Evolutionary conservation across 2,888 invertebrate genomes (phyloP), one percentile per base, ranked within the genome.

Genomic region (Achlya flavicornis): DNA sequence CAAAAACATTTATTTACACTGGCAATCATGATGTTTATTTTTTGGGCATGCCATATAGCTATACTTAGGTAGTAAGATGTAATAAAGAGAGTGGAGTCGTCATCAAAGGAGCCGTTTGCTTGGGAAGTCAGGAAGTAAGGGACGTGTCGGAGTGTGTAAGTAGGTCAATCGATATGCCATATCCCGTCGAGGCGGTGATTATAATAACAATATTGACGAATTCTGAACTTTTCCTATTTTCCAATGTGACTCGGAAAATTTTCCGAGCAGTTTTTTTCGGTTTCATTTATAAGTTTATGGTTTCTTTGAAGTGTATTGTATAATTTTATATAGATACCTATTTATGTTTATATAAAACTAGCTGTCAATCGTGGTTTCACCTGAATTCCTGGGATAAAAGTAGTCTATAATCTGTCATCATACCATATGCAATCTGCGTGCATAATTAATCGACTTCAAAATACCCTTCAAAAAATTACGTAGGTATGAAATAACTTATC

Each of bases 131-230:
- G 33, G 58, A 60, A 41, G 19, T 16, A 62, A 66, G 66, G 41
- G 58, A 58, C 61, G 64, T 63, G 58, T 62, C 63, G 61, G 62
- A 64, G 61, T 59, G 67, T 65, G 66, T 76, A 89, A 84, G 83
- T 89, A 86, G 89, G 89, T 88, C 89, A 85, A 89, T 89, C 88
- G 83, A 89, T 89, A 86, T 71, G 66, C 71, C 72, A 82, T 78
- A 79, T 77, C 74, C 73, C 72, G 69, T 67, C 75, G 73, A 72
- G 16, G 68, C 62, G 61, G 70, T 81, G 77, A 86, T 86, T 85
- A 82, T 78, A 76, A 80, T 81, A 81, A 81, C 79, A 83, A 79
- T 81, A 77, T 69, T 71, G 64, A n/a, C 62, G 64, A 71, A 75
- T 76, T 75, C 72, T 72, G 64, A 79, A 78, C 72, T 80, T 82